phyloP scores from a whole-genome alignment of 2,113 vertebrate genomes.

The Pachyramphus minor region DNA sequence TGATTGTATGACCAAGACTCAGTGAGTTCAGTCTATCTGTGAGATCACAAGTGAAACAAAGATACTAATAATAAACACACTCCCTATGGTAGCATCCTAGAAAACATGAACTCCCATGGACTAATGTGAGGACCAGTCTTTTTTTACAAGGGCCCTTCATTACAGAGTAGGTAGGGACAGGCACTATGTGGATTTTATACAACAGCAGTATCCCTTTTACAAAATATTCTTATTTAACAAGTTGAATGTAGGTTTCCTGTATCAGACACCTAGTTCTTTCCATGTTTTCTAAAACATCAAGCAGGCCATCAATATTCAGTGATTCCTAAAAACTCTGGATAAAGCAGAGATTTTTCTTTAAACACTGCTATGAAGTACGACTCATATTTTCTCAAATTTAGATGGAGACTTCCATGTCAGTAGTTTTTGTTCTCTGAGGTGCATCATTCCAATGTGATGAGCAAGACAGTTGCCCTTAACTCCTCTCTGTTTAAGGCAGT shows the following conservation, averaged over 20 bases:
- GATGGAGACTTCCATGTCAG: background rate
- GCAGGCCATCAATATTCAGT: background rate
- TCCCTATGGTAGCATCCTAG: background rate
- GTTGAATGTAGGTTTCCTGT: background rate
- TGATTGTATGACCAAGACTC: background rate
- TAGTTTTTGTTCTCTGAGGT: background rate
- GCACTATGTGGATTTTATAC: background rate
- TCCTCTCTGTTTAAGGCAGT: background rate
- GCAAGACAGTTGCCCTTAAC: background rate
- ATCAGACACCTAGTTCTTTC: background rate
- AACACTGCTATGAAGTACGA: background rate
- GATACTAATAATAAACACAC: background rate
- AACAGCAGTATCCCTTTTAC: background rate
- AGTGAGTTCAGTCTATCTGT: background rate
- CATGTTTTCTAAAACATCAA: background rate
- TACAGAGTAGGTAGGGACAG: background rate
- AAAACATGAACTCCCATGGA: background rate
- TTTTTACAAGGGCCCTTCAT: background rate
- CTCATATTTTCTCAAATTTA: background rate
- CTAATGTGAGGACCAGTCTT: background rate
- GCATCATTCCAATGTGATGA: background rate
- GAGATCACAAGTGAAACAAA: background rate
- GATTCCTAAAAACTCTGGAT: background rate
- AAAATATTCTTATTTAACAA: background rate
- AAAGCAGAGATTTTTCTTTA: background rate